A percentile compares a stretch with the other conserved stretches of the same genome.
Conservation (phyloP, 2,888 invertebrate genomes). For the Argyresthia albistria region DNA sequence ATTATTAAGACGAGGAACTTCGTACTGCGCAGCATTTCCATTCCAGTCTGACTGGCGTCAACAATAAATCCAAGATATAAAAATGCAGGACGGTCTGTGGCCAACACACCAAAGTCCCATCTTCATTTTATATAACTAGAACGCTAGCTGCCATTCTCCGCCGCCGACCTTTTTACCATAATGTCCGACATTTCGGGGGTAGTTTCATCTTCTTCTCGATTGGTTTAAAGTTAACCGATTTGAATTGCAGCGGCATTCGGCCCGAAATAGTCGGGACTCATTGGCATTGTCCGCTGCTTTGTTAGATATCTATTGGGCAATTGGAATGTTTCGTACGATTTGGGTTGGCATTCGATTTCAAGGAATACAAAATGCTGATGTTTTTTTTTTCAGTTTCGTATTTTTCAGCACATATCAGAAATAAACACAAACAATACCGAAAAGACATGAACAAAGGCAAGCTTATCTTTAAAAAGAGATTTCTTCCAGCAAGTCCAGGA, state of each 20-base stretch:
- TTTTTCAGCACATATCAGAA: no score
- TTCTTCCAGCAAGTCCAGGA: no score
- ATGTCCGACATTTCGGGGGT: conserved; percentile 14
- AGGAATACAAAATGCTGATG: no score
- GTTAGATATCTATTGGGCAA: no score
- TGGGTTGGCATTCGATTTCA: no score
- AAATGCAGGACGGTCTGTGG: conserved; percentile 23
- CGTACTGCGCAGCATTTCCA: conserved; percentile 11
- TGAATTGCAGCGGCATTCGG: neutral
- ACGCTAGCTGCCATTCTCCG: conserved; percentile 8
- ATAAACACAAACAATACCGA: no score
- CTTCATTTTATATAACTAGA: conserved; percentile 22
- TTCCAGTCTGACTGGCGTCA: conserved; percentile 26
- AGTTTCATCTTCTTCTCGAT: conserved; percentile 5
- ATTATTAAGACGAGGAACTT: conserved; percentile 13
- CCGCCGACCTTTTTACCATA: conserved; percentile 22
- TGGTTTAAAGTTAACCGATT: conserved; percentile 15
- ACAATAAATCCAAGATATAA: conserved; percentile 32
- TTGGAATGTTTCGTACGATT: no score
- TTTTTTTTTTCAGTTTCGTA: no score
- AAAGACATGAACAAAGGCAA: no score
- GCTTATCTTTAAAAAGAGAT: no score
- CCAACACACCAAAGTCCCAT: conserved; percentile 22
- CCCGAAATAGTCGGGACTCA: no score
- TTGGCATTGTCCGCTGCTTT: no score